These are phyloP conservation scores for Microchirus variegatus DNA, from an alignment of 2,797 vertebrate species.

Conservation along the genomic window DNA sequence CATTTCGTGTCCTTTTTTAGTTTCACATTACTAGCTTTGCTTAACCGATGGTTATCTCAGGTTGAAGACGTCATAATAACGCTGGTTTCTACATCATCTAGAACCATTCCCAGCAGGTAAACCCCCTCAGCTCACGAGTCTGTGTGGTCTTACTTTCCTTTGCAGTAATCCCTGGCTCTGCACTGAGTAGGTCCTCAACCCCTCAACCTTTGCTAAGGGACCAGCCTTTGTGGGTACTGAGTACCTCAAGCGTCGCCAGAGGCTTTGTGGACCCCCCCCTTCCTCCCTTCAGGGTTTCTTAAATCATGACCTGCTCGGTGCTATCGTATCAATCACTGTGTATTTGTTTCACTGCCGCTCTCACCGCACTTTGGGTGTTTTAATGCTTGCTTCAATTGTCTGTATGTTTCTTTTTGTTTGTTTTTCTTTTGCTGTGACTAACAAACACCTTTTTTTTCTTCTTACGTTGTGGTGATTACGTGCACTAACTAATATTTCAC, in stretches of 20 bases:
- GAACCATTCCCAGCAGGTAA: conserved; percentile 40
- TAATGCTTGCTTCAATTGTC: conserved; percentile 40
- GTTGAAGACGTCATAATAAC: not conserved
- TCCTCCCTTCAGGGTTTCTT: conserved; percentile 66
- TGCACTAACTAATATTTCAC: not conserved
- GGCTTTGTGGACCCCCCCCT: conserved; percentile 71
- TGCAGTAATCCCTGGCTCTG: conserved; percentile 99
- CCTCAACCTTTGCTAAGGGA: conserved; percentile 87
- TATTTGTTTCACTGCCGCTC: conserved; percentile 54
- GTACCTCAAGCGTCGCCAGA: conserved; percentile 73
- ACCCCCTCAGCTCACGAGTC: conserved; percentile 73
- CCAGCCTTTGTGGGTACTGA: conserved; percentile 80
- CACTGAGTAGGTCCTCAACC: conserved; percentile 93
- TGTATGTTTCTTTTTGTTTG: conserved; percentile 21
- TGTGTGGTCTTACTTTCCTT: conserved; percentile 92
- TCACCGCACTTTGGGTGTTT: conserved; percentile 48
- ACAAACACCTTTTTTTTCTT: conserved; percentile 35
- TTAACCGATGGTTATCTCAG: not conserved
- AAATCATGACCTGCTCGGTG: conserved; percentile 60
- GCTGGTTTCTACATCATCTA: conserved; percentile 29
- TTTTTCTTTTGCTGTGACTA: conserved; percentile 55
- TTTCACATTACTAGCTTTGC: no score
- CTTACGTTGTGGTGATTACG: conserved; percentile 9
- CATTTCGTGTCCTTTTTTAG: not conserved
- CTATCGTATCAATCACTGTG: conserved; percentile 51